Conservation (phyloP, 2,113 vertebrate genomes). For the Planiliza haematocheilus region DNA sequence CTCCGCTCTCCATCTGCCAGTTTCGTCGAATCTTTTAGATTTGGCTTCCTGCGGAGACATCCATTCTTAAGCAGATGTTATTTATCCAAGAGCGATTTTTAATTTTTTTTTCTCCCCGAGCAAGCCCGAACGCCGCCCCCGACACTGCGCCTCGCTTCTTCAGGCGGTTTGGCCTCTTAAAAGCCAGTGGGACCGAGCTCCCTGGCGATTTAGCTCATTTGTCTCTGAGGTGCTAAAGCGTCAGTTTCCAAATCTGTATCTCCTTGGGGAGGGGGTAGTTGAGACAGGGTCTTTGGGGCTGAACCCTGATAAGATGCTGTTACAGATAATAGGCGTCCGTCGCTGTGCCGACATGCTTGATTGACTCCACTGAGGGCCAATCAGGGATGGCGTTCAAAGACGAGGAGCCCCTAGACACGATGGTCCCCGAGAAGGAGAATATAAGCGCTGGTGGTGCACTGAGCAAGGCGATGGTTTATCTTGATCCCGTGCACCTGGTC, state of each 20-base stretch:
- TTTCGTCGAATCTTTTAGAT: constrained; percentile 36
- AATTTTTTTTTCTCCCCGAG: too few relatives aligned
- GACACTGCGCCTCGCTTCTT: neutral
- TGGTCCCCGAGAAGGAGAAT: neutral
- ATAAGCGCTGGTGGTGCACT: neutral
- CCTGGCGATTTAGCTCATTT: constrained; percentile 30
- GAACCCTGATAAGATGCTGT: constrained; percentile 55
- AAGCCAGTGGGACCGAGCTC: constrained; percentile 18
- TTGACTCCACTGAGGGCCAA: constrained; percentile 7
- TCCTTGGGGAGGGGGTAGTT: constrained; percentile 11
- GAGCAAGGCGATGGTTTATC: too few relatives aligned
- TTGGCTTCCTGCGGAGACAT: neutral
- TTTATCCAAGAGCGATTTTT: constrained; percentile 32
- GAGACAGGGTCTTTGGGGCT: constrained; percentile 35
- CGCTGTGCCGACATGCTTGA: constrained; percentile 43
- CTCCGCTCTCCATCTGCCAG: constrained; percentile 33
- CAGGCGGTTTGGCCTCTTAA: neutral
- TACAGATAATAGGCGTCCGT: constrained; percentile 64
- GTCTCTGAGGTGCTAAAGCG: constrained; percentile 31
- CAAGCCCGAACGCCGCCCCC: neutral
- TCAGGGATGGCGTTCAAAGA: constrained; percentile 15
- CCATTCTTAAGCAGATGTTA: constrained; percentile 30
- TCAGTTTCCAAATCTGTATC: constrained; percentile 54
- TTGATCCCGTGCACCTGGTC: too few relatives aligned
- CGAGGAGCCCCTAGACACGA: neutral